Base-by-base conservation (phyloP, 2,113 vertebrate genomes). In the Eira barbara region DNA sequence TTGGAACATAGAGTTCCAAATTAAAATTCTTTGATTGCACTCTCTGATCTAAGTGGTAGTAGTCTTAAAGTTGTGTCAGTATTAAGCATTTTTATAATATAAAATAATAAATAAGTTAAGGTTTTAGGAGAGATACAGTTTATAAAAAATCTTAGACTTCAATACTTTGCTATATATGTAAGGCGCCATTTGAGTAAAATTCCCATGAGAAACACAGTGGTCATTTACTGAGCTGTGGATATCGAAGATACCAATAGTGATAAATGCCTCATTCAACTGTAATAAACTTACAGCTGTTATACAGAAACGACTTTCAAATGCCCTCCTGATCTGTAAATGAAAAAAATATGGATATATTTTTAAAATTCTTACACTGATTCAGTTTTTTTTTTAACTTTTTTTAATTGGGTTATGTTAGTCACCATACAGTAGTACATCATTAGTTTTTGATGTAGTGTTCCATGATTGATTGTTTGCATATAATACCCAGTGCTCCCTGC, bases 21-120 rank as follows among this genome's bases (percentile, higher is more conserved):
- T 92, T 94, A 87, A 85, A 89, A 89, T 95, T 92, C 42, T 90
- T 47, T 97, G 52, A 80, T 92, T 11, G 45, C 7, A 74, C 20
- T 18, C 23, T 73, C 36, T 7, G 9, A 73, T 78, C 49, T 94
- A 45, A 94, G 39, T 95, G 27, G 6, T 87, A 91, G 11, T 17
- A 95, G 63, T 52, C 59, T 90, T 96, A 73, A 96, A 90, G 63
- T 36, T 84, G 21, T 91, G 3, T 92, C 52, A 81, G 36, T 55
- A 69, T 73, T 92, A 91, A 88, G 25, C 45, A 55, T 71, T 89
- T 96, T 96, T 73, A 94, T 90, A 61, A 79, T 82, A 69, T 49
- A 76, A 91, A 83, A 61, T 80, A 76, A 81, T 45, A 34, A 21
- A 47, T 69, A 81, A 61, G 42, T 39, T 69, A 71, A 36, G 4